phyloP scores from a whole-genome alignment of 2,113 vertebrate species.

The Phrynosoma platyrhinos region DNA sequence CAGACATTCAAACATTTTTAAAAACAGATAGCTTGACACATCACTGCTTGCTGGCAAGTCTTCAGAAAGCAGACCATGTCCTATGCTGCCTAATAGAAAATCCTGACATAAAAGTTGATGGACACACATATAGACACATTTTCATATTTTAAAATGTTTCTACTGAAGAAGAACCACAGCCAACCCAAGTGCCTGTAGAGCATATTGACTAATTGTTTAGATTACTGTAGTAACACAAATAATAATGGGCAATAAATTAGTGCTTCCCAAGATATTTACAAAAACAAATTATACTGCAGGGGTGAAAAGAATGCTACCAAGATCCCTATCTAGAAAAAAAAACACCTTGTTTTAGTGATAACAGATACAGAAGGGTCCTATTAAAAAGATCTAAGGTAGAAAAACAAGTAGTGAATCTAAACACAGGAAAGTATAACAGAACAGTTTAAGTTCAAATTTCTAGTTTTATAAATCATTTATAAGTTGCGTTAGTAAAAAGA shows the following conservation, averaged over 20 bases:
- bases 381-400: not conserved
- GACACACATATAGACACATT: not conserved
- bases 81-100: too few relatives aligned
- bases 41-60: too few relatives aligned
- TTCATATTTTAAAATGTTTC: not conserved
- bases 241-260: too few relatives aligned
- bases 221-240: not conserved
- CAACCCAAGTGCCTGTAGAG: not conserved
- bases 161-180: not conserved
- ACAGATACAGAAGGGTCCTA: not conserved
- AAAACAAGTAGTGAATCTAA: not conserved
- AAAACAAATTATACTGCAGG: not conserved
- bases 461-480: not conserved
- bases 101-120: too few relatives aligned
- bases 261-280: too few relatives aligned
- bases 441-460: not conserved
- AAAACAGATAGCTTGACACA: too few relatives aligned
- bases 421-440: too few relatives aligned
- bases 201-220: not conserved
- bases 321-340: too few relatives aligned
- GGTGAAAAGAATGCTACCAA: not conserved
- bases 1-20: too few relatives aligned
- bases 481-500: not conserved
- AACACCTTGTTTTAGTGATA: not conserved
- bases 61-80: too few relatives aligned